Percentiles rank a stretch among this genome's conserved stretches.
phyloP scores from a whole-genome alignment of 2,113 vertebrate species.

The Myodes glareolus region DNA sequence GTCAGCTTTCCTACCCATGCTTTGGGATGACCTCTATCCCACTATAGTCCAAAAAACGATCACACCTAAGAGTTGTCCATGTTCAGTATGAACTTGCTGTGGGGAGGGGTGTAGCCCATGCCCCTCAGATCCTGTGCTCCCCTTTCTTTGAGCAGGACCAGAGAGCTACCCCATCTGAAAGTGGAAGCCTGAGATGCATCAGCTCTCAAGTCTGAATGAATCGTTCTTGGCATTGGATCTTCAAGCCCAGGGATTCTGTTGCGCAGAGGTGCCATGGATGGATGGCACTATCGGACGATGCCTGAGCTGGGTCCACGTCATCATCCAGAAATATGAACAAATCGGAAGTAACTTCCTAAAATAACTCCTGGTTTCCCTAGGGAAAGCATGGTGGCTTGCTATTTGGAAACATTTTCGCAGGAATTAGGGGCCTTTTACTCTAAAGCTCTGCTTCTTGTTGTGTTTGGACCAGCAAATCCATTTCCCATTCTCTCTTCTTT shows the following conservation, averaged over 20 bases:
- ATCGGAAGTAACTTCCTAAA: background rate
- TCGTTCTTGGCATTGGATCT: background rate
- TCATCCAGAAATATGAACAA: background rate
- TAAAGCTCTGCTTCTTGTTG: conserved; percentile 28
- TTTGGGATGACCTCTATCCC: background rate
- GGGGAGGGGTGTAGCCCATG: fast-evolving
- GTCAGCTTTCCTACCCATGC: background rate
- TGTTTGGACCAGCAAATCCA: conserved; percentile 35
- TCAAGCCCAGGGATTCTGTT: background rate
- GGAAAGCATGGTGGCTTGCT: background rate
- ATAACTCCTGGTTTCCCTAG: conserved; percentile 2
- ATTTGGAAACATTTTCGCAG: background rate
- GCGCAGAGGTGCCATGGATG: background rate
- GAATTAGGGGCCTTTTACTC: background rate
- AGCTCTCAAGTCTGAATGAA: background rate
- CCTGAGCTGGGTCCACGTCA: background rate
- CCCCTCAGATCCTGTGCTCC: background rate
- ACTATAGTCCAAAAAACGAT: background rate
- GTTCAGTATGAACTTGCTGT: background rate
- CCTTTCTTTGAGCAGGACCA: background rate
- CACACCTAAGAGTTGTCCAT: fast-evolving
- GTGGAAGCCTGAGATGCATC: background rate
- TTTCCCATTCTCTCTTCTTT: background rate
- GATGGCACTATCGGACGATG: background rate
- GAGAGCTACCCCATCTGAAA: background rate